These are phyloP conservation scores for Aspidiotus destructor DNA, from an alignment of 2,888 invertebrate species.

Conservation along the genomic window DNA sequence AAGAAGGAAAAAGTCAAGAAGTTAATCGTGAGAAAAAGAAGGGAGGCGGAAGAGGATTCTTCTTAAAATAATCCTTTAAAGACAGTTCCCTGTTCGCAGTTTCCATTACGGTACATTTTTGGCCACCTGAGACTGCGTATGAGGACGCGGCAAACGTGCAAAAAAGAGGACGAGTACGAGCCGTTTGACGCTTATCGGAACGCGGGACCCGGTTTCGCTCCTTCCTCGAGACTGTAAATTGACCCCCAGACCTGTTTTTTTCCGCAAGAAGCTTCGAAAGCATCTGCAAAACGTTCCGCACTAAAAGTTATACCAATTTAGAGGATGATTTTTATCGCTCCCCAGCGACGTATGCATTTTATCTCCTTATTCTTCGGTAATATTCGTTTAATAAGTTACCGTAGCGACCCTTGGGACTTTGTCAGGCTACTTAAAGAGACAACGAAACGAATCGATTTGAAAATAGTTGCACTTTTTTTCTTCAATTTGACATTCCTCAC, in stretches of 20 bases:
- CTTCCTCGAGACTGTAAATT: constrained; percentile 6
- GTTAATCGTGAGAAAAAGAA: neutral
- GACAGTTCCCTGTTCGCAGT: neutral
- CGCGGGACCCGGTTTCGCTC: neutral
- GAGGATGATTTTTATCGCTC: constrained; percentile 30
- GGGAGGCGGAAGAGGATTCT: neutral
- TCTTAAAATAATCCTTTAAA: constrained; percentile 6
- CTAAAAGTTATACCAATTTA: constrained; percentile 33
- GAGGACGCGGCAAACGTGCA: constrained; percentile 2
- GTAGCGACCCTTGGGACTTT: neutral
- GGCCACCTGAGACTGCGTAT: constrained; percentile 25
- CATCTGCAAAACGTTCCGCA: constrained; percentile 31
- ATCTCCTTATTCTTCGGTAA: constrained; percentile 21
- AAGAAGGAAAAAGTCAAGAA: neutral
- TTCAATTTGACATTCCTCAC: too few species aligned
- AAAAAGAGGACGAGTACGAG: neutral
- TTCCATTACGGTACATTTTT: constrained; percentile 23
- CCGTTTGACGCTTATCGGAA: neutral
- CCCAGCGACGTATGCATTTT: constrained; percentile 26
- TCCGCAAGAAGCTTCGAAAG: constrained; percentile 28
- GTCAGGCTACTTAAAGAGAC: neutral
- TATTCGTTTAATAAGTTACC: constrained; percentile 27
- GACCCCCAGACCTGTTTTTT: constrained; percentile 17
- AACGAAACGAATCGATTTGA: neutral
- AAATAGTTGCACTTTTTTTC: too few species aligned